Conservation (phyloP, 2,888 invertebrate genomes). For the Leptinotarsa juncta region DNA sequence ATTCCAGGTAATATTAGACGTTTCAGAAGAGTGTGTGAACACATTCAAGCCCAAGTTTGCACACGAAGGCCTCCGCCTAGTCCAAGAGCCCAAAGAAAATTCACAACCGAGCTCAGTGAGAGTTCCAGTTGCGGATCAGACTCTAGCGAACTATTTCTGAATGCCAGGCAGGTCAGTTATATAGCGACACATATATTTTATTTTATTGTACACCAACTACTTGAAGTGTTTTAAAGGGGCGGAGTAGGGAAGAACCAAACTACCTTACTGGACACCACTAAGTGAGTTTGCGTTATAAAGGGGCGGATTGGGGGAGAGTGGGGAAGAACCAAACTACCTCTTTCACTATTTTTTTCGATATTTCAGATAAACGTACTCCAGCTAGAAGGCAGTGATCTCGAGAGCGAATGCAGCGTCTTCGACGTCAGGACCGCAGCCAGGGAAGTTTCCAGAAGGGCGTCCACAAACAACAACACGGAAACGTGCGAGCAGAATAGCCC, state of each 20-base stretch:
- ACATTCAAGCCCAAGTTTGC: constrained; percentile 86
- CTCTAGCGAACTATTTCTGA: constrained; percentile 71
- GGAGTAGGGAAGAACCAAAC: no score
- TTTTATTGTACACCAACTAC: no score
- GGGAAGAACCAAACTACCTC: background rate
- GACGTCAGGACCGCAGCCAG: constrained; percentile 69
- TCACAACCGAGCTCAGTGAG: constrained; percentile 75
- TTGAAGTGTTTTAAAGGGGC: no score
- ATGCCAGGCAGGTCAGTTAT: constrained; percentile 61
- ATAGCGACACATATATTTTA: background rate
- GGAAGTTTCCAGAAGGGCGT: constrained; percentile 64
- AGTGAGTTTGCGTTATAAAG: no score
- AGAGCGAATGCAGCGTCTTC: constrained; percentile 73
- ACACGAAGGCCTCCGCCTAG: constrained; percentile 71
- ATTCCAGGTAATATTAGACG: constrained; percentile 89
- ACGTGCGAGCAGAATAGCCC: constrained; percentile 56
- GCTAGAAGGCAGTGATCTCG: constrained; percentile 73
- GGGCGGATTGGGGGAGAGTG: background rate
- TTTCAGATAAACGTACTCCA: constrained; percentile 65
- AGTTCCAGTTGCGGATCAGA: constrained; percentile 78
- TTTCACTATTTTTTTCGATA: background rate
- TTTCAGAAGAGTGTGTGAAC: constrained; percentile 95
- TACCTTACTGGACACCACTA: no score
- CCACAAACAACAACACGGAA: constrained; percentile 65
- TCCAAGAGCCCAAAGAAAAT: constrained; percentile 74